Evolutionary conservation across 2,797 vertebrate species (phyloP).

Genomic region (Enteromius mattozi): DNA sequence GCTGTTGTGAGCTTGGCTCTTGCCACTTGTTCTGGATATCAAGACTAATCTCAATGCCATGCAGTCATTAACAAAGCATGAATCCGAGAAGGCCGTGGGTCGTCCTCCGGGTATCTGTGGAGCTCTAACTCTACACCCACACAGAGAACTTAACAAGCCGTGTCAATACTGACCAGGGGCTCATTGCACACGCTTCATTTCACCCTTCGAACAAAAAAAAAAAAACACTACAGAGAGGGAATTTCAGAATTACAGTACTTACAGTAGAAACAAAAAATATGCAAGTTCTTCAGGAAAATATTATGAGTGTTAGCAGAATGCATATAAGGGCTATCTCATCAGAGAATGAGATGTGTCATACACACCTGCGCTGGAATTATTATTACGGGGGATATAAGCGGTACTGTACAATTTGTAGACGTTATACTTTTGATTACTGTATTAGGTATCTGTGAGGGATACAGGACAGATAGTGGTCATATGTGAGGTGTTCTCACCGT

Average conservation of each 20-base stretch:
- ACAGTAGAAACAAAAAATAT: neutral
- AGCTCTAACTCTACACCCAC: constrained; percentile 17
- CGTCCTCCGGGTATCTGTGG: neutral
- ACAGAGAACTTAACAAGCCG: constrained; percentile 14
- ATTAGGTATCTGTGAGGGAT: neutral
- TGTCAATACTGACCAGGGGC: neutral
- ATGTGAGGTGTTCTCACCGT: constrained; percentile 77
- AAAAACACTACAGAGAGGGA: neutral
- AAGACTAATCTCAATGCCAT: constrained; percentile 48
- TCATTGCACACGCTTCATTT: neutral
- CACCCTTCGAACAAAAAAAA: neutral
- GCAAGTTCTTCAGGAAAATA: neutral
- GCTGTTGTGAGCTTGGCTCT: constrained; percentile 51
- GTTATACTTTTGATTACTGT: neutral
- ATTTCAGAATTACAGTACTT: neutral
- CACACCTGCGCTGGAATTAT: neutral
- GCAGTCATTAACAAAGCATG: constrained; percentile 41
- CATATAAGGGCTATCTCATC: neutral
- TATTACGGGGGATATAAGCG: neutral
- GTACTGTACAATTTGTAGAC: neutral
- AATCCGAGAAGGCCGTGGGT: constrained; percentile 7
- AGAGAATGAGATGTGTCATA: neutral
- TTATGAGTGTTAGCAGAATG: neutral
- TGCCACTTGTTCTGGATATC: constrained; percentile 53
- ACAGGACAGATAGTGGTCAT: neutral